These are phyloP conservation scores for Dromiciops gliroides DNA, from an alignment of 2,113 vertebrate species.

Conservation along the genomic window DNA sequence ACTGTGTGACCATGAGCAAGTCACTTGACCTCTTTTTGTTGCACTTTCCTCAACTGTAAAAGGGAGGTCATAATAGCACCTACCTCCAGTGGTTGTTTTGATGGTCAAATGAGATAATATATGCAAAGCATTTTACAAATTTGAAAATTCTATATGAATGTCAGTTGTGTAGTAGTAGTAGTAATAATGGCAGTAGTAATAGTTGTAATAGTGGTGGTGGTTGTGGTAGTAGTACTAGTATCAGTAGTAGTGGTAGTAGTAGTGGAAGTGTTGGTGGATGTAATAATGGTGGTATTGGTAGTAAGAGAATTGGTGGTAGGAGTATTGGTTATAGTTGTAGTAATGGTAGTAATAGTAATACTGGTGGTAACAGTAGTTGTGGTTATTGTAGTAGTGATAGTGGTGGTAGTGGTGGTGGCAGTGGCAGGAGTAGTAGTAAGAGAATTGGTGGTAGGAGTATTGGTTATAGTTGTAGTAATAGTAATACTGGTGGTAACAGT, in stretches of 20 bases:
- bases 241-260: no score
- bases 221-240: background rate
- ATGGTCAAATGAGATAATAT: background rate
- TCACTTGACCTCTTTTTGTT: background rate
- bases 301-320: no score
- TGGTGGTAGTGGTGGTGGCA: background rate
- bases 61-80: background rate
- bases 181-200: background rate
- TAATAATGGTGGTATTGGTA: background rate
- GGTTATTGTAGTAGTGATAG: background rate
- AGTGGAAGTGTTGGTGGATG: background rate
- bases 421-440: background rate
- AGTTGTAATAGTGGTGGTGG: background rate
- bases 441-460: no score
- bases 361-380: no score
- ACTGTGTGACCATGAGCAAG: background rate
- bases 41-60: background rate
- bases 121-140: background rate
- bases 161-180: background rate
- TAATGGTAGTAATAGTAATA: no score
- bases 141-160: background rate
- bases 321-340: no score
- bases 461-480: no score
- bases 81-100: background rate
- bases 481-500: background rate